Base-by-base conservation (phyloP, 2,113 vertebrate genomes). In the Lota lota region DNA sequence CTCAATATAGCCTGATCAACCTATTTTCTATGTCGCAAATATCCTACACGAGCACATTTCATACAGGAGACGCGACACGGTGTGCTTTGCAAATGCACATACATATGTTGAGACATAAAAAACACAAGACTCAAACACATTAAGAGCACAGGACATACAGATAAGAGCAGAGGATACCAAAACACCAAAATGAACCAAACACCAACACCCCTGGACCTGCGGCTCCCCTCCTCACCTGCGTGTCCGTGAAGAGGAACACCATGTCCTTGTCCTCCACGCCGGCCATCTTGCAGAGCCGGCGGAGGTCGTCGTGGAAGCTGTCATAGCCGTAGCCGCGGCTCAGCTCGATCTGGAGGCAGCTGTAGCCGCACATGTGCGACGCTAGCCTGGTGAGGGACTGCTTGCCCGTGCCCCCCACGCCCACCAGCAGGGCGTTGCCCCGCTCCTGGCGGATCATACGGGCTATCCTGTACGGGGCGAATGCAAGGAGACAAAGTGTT, bases 161-260 rank as follows among this genome's bases (percentile, higher is more conserved):
- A 24, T 4, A 4, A 24, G 4, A 24, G 24, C 24, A 4, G 24
- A 40, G 36, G 36, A 40, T 33, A 4, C 7, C 28, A 33, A 33
- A 7, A 33, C 5, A 7, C 36, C 3, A 1, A 11, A 10, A 47
- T 5, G 28, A 28, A 3, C 28, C 28, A 28, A 28, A 3, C 28
- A 2, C 28, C 28, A 10, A 40, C 11, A 10, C 40, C 12, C 40
- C 40, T 33, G 7, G 28, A 33, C 28, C 28, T 10, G 40, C 12
- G 5, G 1, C 40, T 1, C 40, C 40, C 40, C 40, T 12, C 15
- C 51, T 18, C 82, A 95, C 94, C 94, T 96, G 95, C 21, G 92
- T 94, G 66, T 96, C 94, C 0, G 94, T 95, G 83, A 96, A 96
- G 61, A 96, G 94, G 77, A 96, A 95, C 69, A 96, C 94, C 87